These are phyloP conservation scores for Fistularia commersonii DNA, from an alignment of 2,797 vertebrate genomes.

Conservation along the genomic window DNA sequence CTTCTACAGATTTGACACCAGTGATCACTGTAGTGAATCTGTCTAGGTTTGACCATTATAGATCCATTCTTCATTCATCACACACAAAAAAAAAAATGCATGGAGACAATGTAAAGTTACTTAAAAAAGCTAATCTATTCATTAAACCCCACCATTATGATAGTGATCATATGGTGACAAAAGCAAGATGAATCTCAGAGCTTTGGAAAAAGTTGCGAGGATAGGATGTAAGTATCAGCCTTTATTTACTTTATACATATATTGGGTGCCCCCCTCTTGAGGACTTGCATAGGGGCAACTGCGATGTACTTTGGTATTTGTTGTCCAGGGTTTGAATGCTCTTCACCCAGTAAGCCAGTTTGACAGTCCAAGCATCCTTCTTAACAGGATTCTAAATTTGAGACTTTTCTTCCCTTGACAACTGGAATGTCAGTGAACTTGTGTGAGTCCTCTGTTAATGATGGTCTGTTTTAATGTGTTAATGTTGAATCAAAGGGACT, in stretches of 20 bases:
- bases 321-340: constrained; percentile 2
- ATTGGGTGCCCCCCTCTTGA: constrained; percentile 96
- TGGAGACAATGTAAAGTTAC: constrained; percentile 99
- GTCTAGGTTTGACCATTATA: constrained; percentile 64
- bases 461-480: constrained; percentile 78
- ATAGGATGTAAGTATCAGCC: constrained; percentile 99
- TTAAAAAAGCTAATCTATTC: constrained; percentile 99
- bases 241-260: constrained; percentile 95
- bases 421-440: constrained; percentile 91
- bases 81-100: constrained; percentile 91
- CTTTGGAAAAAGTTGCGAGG: constrained; percentile 99
- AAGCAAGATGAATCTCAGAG: constrained; percentile 99
- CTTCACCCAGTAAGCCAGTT: background rate
- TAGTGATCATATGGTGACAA: constrained; percentile 99
- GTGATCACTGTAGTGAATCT: constrained; percentile 50
- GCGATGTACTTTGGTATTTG: constrained; percentile 62
- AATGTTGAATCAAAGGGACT: constrained; percentile 68
- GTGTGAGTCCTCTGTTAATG: constrained; percentile 88
- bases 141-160: constrained; percentile 99
- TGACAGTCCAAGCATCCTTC: background rate
- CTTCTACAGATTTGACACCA: constrained; percentile 57
- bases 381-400: background rate
- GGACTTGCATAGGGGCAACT: constrained; percentile 99
- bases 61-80: constrained; percentile 75
- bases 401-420: background rate